phyloP scores from a whole-genome alignment of 1,140 invertebrate species.

The Periplaneta americana region DNA sequence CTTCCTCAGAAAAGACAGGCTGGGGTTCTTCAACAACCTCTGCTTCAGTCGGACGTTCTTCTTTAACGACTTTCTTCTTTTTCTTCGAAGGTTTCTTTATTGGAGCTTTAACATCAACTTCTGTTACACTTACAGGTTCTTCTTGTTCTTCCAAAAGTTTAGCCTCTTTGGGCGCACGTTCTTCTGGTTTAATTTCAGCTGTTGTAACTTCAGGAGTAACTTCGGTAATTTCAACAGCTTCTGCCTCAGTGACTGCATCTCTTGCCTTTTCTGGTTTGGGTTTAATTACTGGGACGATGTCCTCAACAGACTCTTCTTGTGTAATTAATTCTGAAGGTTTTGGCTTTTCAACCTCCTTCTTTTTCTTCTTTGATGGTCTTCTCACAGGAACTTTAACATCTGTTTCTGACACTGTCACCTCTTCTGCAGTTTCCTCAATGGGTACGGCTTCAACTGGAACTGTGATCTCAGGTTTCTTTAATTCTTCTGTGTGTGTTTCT shows the following conservation, averaged over 20 bases:
- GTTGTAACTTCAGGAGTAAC: conserved; percentile 3
- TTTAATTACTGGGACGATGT: conserved; percentile 24
- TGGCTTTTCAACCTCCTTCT: conserved; percentile 24
- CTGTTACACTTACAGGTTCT: background rate
- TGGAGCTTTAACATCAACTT: conserved; percentile 2
- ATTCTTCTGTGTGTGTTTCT: background rate
- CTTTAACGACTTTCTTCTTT: conserved; percentile 1
- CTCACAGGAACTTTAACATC: background rate
- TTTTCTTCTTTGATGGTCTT: background rate
- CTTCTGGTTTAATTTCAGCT: conserved; percentile 2
- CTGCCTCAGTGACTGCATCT: conserved; percentile 17
- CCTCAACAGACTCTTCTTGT: conserved; percentile 28
- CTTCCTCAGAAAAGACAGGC: background rate
- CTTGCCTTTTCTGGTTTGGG: conserved; percentile 23
- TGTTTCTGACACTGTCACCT: background rate
- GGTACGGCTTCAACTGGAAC: background rate
- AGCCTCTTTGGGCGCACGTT: background rate
- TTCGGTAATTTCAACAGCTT: conserved; percentile 25
- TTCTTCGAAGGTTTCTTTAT: conserved; percentile 3
- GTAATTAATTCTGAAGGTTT: conserved; percentile 5
- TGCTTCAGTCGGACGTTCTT: conserved; percentile 16
- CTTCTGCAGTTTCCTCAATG: background rate
- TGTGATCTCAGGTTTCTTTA: background rate
- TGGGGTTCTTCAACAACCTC: background rate
- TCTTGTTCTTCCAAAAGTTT: background rate